Evolutionary conservation across 2,113 vertebrate genomes (phyloP).

Genomic region (Pollimyrus isidori): DNA sequence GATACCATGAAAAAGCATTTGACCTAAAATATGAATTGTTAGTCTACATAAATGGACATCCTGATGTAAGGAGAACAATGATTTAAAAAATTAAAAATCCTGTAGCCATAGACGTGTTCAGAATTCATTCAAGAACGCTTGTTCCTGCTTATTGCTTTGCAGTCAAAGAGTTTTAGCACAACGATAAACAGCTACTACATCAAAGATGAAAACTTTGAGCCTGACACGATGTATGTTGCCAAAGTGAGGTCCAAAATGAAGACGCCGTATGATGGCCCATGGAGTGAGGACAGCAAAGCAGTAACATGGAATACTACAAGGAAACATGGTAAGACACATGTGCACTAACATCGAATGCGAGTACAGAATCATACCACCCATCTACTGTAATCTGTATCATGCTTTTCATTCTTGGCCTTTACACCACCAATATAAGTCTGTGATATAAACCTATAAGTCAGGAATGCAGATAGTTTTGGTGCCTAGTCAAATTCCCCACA

Average conservation of each 20-base stretch:
- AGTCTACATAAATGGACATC: neutral
- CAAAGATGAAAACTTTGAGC: neutral
- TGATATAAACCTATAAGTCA: neutral
- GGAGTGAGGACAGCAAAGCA: constrained; percentile 1
- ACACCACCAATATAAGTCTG: neutral
- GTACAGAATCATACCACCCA: neutral
- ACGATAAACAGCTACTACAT: neutral
- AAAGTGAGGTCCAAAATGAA: neutral
- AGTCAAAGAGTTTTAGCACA: fast-evolving
- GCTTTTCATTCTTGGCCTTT: neutral
- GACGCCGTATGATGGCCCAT: fast-evolving
- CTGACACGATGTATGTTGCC: neutral
- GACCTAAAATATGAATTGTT: neutral
- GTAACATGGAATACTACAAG: neutral
- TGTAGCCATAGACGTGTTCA: neutral
- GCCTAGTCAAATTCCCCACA: neutral
- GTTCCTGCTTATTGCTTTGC: neutral
- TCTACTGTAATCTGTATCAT: neutral
- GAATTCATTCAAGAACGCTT: neutral
- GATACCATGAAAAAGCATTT: neutral
- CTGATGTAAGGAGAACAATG: neutral
- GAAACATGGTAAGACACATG: neutral
- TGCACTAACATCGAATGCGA: neutral
- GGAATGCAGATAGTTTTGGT: neutral
- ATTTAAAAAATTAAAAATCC: neutral